Percentiles rank a stretch among this genome's conserved stretches.
phyloP scores from a whole-genome alignment of 1,140 invertebrate species.

The Aricia agestis region DNA sequence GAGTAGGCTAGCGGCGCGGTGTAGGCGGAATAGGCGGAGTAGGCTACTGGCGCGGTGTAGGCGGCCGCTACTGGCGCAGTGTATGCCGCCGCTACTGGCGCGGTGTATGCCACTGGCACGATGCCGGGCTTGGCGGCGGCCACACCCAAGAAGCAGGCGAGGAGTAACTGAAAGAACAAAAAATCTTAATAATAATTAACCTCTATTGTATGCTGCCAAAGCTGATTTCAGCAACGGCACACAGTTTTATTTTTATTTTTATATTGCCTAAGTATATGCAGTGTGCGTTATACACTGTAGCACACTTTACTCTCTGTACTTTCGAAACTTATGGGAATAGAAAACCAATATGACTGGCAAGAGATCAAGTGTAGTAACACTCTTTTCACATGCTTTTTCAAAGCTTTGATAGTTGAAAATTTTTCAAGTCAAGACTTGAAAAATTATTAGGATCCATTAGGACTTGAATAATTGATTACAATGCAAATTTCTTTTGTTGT shows the following conservation, averaged over 20 bases:
- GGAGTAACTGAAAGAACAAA: constrained; percentile 61
- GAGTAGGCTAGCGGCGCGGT: constrained; percentile 46
- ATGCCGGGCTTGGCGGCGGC: constrained; percentile 60
- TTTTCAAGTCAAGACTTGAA: too few relatives aligned
- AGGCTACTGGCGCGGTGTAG: constrained; percentile 59
- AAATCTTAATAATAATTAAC: background rate
- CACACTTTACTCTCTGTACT: too few relatives aligned
- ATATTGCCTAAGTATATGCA: too few relatives aligned
- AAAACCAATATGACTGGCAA: too few relatives aligned
- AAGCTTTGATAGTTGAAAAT: too few relatives aligned
- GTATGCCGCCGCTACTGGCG: constrained; percentile 50
- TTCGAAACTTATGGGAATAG: too few relatives aligned
- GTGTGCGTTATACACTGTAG: too few relatives aligned
- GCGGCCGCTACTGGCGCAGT: constrained; percentile 45
- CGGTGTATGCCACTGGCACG: constrained; percentile 40
- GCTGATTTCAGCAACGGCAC: background rate
- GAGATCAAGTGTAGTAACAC: too few relatives aligned
- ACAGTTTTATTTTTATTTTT: background rate
- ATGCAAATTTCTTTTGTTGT: too few relatives aligned
- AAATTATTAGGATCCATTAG: too few relatives aligned
- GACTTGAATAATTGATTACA: too few relatives aligned
- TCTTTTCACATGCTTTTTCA: too few relatives aligned
- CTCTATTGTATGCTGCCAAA: background rate
- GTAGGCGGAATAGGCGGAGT: constrained; percentile 47
- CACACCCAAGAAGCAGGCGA: constrained; percentile 63